Evolutionary conservation across 2,797 vertebrate genomes (phyloP).

Genomic region (Remorina albescens): DNA sequence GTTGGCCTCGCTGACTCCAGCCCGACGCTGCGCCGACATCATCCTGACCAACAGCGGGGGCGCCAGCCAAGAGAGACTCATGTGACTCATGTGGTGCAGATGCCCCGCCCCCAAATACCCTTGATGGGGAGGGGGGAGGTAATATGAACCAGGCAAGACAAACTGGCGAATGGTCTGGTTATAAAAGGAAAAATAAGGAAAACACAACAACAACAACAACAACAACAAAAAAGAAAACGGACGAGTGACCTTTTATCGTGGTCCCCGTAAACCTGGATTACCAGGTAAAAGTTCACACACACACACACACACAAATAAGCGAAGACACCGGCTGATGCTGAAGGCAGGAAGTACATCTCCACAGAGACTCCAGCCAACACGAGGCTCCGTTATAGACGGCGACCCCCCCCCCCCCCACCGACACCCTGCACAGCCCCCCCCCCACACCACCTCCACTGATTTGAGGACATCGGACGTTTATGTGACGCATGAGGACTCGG

Average conservation of each 20-base stretch:
- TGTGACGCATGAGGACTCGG: conserved; percentile 68
- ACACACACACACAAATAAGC: neutral
- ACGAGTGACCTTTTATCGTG: conserved; percentile 12
- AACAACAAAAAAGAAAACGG: conserved; percentile 2
- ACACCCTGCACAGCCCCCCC: neutral
- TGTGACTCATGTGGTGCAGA: conserved; percentile 11
- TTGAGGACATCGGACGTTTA: conserved; percentile 49
- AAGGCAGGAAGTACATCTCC: conserved; percentile 2
- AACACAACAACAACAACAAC: neutral
- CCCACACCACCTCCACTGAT: conserved; percentile 1
- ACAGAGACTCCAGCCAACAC: conserved; percentile 1
- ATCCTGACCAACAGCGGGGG: conserved; percentile 31
- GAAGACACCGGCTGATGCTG: conserved; percentile 10
- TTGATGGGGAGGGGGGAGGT: too few species aligned
- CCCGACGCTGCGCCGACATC: conserved; percentile 27
- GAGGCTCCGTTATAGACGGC: conserved; percentile 10
- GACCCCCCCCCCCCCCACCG: neutral
- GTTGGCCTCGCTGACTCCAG: conserved; percentile 20
- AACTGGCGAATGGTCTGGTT: conserved; percentile 18
- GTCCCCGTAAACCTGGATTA: conserved; percentile 27
- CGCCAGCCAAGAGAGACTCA: conserved; percentile 34
- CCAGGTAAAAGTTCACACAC: conserved; percentile 20
- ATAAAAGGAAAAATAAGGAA: neutral
- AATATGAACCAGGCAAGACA: neutral
- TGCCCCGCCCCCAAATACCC: neutral